Percentiles rank a stretch among this genome's conserved stretches.
Conservation (phyloP, 35 echinoderm and acorn worm genomes). For the Strongylocentrotus purpuratus region DNA sequence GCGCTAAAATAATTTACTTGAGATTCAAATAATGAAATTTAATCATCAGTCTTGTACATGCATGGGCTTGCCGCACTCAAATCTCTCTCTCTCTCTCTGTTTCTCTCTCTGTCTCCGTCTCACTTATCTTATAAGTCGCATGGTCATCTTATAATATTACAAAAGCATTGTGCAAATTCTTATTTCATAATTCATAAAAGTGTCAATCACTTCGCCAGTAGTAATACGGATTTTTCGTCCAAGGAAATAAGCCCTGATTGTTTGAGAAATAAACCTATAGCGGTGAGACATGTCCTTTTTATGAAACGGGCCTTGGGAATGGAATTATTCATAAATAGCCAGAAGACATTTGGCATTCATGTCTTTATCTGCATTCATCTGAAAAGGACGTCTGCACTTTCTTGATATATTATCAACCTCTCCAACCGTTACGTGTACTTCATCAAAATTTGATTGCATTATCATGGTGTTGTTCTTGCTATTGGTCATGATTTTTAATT, state of each 20-base stretch:
- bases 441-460: not conserved
- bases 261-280: not conserved
- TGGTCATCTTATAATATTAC: not conserved
- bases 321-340: slow-evolving; percentile 18
- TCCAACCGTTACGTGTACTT: not conserved
- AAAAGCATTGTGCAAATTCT: not conserved
- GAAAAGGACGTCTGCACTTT: not conserved
- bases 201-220: not conserved
- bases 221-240: not conserved
- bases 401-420: slow-evolving; percentile 9
- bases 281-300: not conserved
- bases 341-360: slow-evolving; percentile 11
- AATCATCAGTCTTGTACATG: too few relatives aligned
- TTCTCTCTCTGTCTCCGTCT: not conserved
- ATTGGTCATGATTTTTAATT: not conserved
- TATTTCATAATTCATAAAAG: slow-evolving; percentile 20
- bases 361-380: slow-evolving; percentile 10
- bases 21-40: too few relatives aligned
- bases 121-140: not conserved
- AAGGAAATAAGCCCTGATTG: not conserved
- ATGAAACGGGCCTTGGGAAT: not conserved
- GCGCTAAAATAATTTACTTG: too few relatives aligned
- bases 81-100: not conserved
- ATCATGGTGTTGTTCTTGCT: not conserved
- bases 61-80: too few relatives aligned